Evolutionary conservation across 2,888 invertebrate genomes (phyloP).

Genomic region (Onthophagus sagittarius): DNA sequence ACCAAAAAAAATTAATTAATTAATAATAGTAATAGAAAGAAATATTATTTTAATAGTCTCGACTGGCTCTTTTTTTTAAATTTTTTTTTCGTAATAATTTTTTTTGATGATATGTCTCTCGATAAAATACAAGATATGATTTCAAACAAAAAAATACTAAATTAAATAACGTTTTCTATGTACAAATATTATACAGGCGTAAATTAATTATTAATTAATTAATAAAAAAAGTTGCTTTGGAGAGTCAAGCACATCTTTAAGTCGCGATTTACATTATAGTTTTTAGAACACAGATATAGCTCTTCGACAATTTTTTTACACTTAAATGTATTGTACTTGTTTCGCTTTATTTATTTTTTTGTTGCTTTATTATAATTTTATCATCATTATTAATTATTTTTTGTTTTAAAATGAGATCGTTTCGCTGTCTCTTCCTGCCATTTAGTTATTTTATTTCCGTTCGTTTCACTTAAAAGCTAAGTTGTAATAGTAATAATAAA

Average conservation of each 20-base stretch:
- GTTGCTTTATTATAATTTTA: not conserved
- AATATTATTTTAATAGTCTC: not conserved
- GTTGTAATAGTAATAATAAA: not conserved
- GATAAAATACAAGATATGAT: not conserved
- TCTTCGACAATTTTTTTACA: not conserved
- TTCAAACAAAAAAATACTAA: not conserved
- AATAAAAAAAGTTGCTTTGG: constrained; percentile 2
- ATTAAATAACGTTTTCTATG: not conserved
- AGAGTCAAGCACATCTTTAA: constrained; percentile 9
- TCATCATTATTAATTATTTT: not conserved
- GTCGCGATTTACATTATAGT: constrained; percentile 2
- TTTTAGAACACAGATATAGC: constrained; percentile 16
- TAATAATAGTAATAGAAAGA: not conserved
- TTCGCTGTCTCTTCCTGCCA: not conserved
- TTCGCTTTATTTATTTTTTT: not conserved
- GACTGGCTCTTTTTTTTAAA: not conserved
- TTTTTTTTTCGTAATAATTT: not conserved
- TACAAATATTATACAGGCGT: not conserved
- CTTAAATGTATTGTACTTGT: constrained; percentile 4
- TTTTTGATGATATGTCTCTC: not conserved
- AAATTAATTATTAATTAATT: not conserved
- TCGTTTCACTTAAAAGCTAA: not conserved
- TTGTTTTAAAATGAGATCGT: constrained; percentile 5
- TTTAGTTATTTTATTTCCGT: not conserved
- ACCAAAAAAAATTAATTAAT: not conserved